Evolutionary conservation across 2,797 vertebrate genomes (phyloP).

Genomic region (Myotis findleyi): DNA sequence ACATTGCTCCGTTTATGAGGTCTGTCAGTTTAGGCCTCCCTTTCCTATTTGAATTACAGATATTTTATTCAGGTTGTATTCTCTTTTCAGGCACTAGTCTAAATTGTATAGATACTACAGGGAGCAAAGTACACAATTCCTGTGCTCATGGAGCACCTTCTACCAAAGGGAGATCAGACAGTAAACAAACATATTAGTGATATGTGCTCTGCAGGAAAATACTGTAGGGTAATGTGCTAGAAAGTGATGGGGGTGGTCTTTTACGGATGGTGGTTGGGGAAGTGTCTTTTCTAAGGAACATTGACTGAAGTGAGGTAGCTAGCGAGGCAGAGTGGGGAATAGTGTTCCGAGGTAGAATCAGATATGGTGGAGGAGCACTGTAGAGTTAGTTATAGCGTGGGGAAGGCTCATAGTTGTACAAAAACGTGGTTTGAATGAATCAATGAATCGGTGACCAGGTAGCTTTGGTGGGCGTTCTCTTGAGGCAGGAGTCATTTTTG

Average conservation of each 20-base stretch:
- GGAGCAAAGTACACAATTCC: conserved; percentile 10
- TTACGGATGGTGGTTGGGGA: neutral
- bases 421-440: neutral
- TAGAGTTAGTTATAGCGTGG: neutral
- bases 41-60: neutral
- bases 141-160: neutral
- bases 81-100: neutral
- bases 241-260: no score
- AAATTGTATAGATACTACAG: neutral
- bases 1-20: neutral
- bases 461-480: neutral
- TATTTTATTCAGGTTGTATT: neutral
- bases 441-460: neutral
- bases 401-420: neutral
- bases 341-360: neutral
- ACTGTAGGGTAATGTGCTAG: neutral
- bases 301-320: neutral
- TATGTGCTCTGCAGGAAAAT: neutral
- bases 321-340: neutral
- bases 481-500: neutral
- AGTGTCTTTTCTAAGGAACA: neutral
- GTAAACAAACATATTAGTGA: neutral
- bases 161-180: neutral
- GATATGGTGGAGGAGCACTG: neutral
- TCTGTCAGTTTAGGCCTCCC: neutral